Base-by-base conservation (phyloP, 2,797 vertebrate species). In the Alosa sapidissima region DNA sequence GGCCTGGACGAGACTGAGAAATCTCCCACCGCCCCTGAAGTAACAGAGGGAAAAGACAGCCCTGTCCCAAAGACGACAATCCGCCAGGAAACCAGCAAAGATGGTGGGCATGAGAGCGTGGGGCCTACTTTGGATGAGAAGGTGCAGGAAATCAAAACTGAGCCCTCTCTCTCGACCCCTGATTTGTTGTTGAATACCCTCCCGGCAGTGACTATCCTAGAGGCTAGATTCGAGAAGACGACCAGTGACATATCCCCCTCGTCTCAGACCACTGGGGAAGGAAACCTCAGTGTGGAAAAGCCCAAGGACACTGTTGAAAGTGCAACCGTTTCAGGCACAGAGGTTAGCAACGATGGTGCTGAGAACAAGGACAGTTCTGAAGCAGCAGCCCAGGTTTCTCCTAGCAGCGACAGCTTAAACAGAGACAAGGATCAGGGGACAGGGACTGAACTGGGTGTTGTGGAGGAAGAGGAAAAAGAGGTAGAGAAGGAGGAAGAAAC, bases 391-490 rank as follows among this genome's bases (percentile, higher is more conserved):
- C 65, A 45, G 4, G 47, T 54, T 84, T 72, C 10, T 16, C 45
- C 52, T n/a, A 62, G 81, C 11, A 5, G 28, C 72, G 62, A 83
- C 48, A 51, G 19, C 49, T 72, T 52, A 51, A 45, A 81, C 83
- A 81, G 72, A 36, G 81, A 87, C 41, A 83, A 65, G 68, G 33
- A 81, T 14, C 36, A 48, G 68, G 68, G 85, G 81, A n/a, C 55
- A 47, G 68, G 83, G 68, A 54, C 54, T 47, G 83, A 81, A 58
- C n/a, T 52, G 21, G 78, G 81, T 60, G 45, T 83, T 86, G 84
- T 83, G 52, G 81, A 52, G 81, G 84, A 87, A 83, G 90, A 89
- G 52, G 86, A 84, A 81, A 48, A 48, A 75, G 81, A 65, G 68
- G 83, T 82, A 85, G 85, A 83, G 36, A 72, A 41, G 54, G 84